Conservation (phyloP, 2,113 vertebrate genomes). For the Microtus pennsylvanicus region DNA sequence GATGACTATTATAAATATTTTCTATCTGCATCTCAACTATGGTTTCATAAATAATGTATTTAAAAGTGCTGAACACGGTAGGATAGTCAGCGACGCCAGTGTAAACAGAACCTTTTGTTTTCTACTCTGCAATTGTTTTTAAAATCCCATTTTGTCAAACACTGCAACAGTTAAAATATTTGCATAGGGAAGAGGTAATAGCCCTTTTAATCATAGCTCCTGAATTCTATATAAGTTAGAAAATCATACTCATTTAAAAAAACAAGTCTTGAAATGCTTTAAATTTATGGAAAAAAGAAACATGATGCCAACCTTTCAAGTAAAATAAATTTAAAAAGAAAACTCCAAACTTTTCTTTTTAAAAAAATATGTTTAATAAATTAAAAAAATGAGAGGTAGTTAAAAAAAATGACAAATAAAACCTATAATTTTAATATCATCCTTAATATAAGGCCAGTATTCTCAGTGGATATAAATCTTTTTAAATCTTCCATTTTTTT, state of each 20-base stretch:
- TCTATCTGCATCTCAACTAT: conserved; percentile 88
- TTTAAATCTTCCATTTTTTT: conserved; percentile 81
- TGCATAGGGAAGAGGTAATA: conserved; percentile 93
- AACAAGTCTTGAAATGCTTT: conserved; percentile 86
- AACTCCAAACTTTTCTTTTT: conserved; percentile 82
- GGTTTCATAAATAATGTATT: conserved; percentile 91
- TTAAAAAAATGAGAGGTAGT: conserved; percentile 90
- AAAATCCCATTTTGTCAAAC: conserved; percentile 89
- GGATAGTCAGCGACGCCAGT: conserved; percentile 91
- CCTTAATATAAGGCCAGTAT: conserved; percentile 84
- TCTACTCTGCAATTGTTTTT: conserved; percentile 85
- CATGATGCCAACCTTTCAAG: conserved; percentile 85
- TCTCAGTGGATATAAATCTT: conserved; percentile 84
- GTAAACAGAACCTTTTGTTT: conserved; percentile 89
- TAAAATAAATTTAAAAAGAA: conserved; percentile 89
- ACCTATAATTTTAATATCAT: conserved; percentile 81
- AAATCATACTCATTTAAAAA: conserved; percentile 89
- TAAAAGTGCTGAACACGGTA: conserved; percentile 92
- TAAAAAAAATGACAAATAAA: conserved; percentile 88
- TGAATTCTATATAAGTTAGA: conserved; percentile 92
- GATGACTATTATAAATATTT: conserved; percentile 90
- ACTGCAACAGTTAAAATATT: conserved; percentile 91
- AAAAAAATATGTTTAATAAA: conserved; percentile 88
- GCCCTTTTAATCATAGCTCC: conserved; percentile 91
- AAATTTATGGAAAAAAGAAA: conserved; percentile 86